Evolutionary conservation across 2,888 invertebrate genomes (phyloP), one percentile per base, ranked within the genome.

Genomic region (Chalcosyrphus nemorum): DNA sequence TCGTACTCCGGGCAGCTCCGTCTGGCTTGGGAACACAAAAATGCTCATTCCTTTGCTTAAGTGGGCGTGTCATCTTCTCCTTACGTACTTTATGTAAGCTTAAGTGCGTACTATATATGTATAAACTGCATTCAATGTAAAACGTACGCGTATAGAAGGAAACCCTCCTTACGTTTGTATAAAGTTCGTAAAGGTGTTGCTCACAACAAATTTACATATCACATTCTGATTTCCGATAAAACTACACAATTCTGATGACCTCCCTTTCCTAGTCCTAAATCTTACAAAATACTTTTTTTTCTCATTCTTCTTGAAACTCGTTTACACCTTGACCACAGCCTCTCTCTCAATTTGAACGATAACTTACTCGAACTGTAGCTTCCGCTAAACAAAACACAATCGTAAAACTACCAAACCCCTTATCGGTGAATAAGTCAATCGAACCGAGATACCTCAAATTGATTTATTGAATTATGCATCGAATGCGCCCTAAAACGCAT

Each of bases 391-490:
- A 45, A 61, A 65, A 59, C 27, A 35, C 50, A 68, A 38, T 43
- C 56, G 35, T 27, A 43, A n/a, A 15, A 47, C 15, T 24, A 47
- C 19, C 27, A 56, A 63, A 21, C 29, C 27, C 61, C 70, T 81
- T 76, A 75, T 76, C 81, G 59, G 24, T 45, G 63, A 70, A 81
- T 81, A 81, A 76, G 13, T 71, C 81, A 81, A 71, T 65, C 81
- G 24, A 45, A 27, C 29, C n/a, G 41, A 75, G 68, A 75, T 81
- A 81, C 75, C 71, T 54, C 50, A 66, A 57, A 19, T 41, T 76
- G 77, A 81, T 76, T 81, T 65, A 81, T 81, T 17, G 6, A 35
- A 71, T 65, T 65, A 75, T 70, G 63, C 81, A 61, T 61, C 75
- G 54, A 50, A 43, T 76, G 65, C n/a, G n/a, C 52, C 63, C 57